phyloP scores from a whole-genome alignment of 2,797 vertebrate species.

The Podarcis siculus region DNA sequence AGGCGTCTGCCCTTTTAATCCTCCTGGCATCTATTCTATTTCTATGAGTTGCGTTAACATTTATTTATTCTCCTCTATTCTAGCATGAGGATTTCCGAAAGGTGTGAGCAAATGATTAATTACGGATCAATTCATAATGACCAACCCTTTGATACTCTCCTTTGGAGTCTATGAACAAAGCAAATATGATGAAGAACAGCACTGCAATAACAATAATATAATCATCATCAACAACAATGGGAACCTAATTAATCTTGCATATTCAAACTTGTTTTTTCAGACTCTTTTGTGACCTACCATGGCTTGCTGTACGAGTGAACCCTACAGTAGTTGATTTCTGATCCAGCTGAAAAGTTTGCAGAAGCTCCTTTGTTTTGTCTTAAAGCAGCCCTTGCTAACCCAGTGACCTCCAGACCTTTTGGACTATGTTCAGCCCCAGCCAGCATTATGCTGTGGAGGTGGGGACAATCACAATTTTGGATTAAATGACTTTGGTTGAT shows the following conservation, averaged over 20 bases:
- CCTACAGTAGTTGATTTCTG: background rate
- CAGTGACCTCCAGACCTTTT: no score
- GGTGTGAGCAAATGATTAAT: background rate
- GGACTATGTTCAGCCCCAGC: no score
- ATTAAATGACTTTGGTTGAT: no score
- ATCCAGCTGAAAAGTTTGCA: background rate
- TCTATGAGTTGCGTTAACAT: background rate
- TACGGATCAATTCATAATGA: background rate
- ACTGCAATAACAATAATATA: background rate
- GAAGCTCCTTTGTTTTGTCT: background rate
- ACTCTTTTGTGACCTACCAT: background rate
- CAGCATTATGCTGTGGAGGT: no score
- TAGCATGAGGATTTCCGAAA: background rate
- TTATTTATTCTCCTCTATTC: background rate
- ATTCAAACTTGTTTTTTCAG: background rate
- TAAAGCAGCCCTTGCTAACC: background rate
- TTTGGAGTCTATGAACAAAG: background rate
- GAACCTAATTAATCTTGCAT: slow-evolving; percentile 38
- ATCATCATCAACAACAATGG: background rate
- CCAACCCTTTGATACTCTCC: slow-evolving; percentile 11
- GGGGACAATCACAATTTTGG: no score
- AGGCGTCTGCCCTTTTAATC: background rate
- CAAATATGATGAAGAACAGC: background rate
- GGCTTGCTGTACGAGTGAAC: background rate
- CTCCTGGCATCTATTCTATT: background rate